Evolutionary conservation across 2,797 vertebrate species (phyloP), one percentile per base, ranked within the genome.

Genomic region (Melanotaenia maccullochi): DNA sequence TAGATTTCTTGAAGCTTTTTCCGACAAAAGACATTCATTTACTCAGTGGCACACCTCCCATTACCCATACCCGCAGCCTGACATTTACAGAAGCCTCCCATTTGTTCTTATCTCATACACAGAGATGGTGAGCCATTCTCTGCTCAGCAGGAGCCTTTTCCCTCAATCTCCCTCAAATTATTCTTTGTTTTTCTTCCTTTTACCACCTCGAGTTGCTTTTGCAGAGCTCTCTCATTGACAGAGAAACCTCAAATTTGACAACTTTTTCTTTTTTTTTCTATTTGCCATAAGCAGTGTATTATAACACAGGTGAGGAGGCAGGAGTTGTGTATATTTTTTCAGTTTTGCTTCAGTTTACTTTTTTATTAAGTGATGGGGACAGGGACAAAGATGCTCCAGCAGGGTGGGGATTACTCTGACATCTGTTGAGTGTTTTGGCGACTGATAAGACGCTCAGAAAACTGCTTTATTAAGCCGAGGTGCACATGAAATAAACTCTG

Each of bases 81-180:
- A 82, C 83, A 87, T 86, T 88, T 85, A 83, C 75, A 73, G 69
- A 73, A 69, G 76, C 80, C 76, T 78, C 66, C 63, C 68, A 44
- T 78, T 81, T 65, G 65, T 75, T 77, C 75, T 80, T 71, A 80
- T 85, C 81, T 76, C 79, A 7, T 70, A 65, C 76, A 35, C 44
- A 4, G 60, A 85, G 76, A 73, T 42, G 79, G 35, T 33, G 22
- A 81, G 79, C 82, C 78, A 77, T 85, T 83, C 72, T 68, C 83
- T 67, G 63, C 87, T 61, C 84, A 66, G 80, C 61, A 5, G 82
- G 76, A 33, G 65, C 52, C 66, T 74, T 57, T 64, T 13, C 67
- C 60, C 66, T 76, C 77, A 64, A 82, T 83, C 67, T 57, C 44
- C 54, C 63, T 68, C 60, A 75, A 74, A 81, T 81, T 22, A 74